Conservation (phyloP, 2,113 vertebrate genomes). For the Actenoides hombroni region DNA sequence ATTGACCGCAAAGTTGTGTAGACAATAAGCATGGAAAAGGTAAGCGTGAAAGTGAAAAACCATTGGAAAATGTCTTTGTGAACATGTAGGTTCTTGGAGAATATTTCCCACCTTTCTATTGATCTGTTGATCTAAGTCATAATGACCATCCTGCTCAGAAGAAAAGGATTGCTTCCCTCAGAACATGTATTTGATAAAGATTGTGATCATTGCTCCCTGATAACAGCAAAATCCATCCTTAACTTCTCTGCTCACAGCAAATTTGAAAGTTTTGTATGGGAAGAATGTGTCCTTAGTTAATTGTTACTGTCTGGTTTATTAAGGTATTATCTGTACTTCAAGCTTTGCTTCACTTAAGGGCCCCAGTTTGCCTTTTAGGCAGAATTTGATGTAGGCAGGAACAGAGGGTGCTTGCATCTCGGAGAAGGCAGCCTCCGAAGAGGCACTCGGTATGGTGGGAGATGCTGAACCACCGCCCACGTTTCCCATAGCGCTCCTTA, state of each 20-base stretch:
- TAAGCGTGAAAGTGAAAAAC: neutral
- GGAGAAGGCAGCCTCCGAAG: neutral
- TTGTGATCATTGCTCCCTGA: neutral
- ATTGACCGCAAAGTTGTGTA: slow-evolving; percentile 16
- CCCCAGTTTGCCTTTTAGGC: neutral
- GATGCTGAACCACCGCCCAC: neutral
- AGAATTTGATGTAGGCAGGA: neutral
- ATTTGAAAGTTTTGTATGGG: neutral
- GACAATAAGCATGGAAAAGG: slow-evolving; percentile 1
- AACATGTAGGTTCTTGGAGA: neutral
- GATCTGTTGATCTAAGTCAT: slow-evolving; percentile 17
- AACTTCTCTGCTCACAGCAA: accelerated
- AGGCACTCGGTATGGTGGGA: neutral
- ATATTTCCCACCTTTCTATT: slow-evolving; percentile 31
- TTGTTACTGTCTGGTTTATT: neutral
- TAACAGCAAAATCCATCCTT: neutral
- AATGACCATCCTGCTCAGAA: neutral
- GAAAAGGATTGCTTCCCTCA: neutral
- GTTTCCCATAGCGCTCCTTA: neutral
- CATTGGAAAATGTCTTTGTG: neutral
- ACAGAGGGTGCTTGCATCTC: neutral
- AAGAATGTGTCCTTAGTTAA: neutral
- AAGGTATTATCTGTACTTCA: neutral
- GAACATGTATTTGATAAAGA: neutral
- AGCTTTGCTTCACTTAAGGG: neutral